Evolutionary conservation across 2,797 vertebrate genomes (phyloP).

Genomic region (Melanotaenia boesemani): DNA sequence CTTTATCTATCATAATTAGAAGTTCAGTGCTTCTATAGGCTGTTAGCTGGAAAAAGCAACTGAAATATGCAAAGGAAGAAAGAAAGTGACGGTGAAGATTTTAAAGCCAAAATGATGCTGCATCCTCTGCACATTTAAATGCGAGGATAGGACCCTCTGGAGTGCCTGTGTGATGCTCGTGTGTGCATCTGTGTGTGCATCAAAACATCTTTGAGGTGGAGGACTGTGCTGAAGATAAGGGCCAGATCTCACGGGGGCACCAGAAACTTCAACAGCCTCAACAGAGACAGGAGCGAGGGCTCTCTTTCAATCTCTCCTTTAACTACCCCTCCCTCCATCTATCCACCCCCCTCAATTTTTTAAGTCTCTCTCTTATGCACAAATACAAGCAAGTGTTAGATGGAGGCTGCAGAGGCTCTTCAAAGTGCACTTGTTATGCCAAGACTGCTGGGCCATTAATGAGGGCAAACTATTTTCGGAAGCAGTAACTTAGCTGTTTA

Average conservation of each 20-base stretch:
- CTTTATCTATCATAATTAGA: conserved; percentile 52
- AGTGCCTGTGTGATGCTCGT: conserved; percentile 15
- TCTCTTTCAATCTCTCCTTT: conserved; percentile 21
- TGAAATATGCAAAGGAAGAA: not conserved
- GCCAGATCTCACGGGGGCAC: conserved; percentile 60
- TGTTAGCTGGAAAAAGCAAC: not conserved
- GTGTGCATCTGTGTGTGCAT: conserved; percentile 26
- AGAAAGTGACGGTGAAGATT: not conserved
- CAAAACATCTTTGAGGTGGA: conserved; percentile 71
- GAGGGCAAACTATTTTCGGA: conserved; percentile 79
- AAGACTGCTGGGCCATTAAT: conserved; percentile 75
- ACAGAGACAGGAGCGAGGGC: conserved; percentile 54
- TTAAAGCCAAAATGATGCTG: not conserved
- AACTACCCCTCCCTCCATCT: not conserved
- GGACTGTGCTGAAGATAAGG: conserved; percentile 67
- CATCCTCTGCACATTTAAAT: conserved; percentile 14
- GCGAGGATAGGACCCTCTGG: not conserved
- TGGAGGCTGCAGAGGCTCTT: conserved; percentile 67
- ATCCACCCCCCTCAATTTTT: conserved; percentile 7
- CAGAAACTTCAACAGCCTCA: conserved; percentile 47
- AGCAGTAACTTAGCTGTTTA: conserved; percentile 68
- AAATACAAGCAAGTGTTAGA: conserved; percentile 68
- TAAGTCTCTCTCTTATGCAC: conserved; percentile 50
- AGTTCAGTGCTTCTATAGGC: conserved; percentile 18
- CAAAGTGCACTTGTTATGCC: conserved; percentile 76